Evolutionary conservation across 2,113 vertebrate species (phyloP), one percentile per base, ranked within the genome.

Genomic region (Peucedramus taeniatus): DNA sequence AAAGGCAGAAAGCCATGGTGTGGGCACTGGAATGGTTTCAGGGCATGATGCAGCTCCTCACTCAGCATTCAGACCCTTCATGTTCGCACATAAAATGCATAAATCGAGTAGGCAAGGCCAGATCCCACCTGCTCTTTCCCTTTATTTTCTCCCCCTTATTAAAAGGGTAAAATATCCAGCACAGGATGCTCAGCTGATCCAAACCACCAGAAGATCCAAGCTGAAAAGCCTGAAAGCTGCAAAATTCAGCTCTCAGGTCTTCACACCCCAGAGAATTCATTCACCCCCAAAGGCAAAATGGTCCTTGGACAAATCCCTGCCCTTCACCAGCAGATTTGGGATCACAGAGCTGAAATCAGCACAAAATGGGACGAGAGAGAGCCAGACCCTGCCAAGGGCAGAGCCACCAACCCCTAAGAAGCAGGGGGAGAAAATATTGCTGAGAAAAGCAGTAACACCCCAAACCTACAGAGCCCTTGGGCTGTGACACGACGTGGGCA

Each of bases 401-500:
- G 17, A 81, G 10, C 15, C 18, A 47, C 35, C 7, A 2, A 31
- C 26, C 19, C 1, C 0, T 1, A 11, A 28, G 51, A 27, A 23
- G 6, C 18, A 74, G 21, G 15, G 33, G 57, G 26, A 26, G 18
- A 28, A 65, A 37, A 45, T 1, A 13, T 0, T 11, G 51, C 59
- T 79, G 31, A 35, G 61, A 15, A 78, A 64, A 61, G 30, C 15
- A 2, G 0, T 3, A 18, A 20, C 4, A 20, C 1, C 63, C 63
- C 68, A 35, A 45, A 84, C 0, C 12, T 12, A 1, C 1, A 9
- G 66, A 77, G 37, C 23, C 15, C 42, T 3, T 1, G 11, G 27
- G 47, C 64, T 24, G 21, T 6, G 69, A 6, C 53, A 8, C 10
- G 7, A 5, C 2, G 0, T 3, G 30, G 10, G 11, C 35, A 2